These are phyloP conservation scores for Ispidina picta DNA, from an alignment of 2,797 vertebrate species.

Conservation along the genomic window DNA sequence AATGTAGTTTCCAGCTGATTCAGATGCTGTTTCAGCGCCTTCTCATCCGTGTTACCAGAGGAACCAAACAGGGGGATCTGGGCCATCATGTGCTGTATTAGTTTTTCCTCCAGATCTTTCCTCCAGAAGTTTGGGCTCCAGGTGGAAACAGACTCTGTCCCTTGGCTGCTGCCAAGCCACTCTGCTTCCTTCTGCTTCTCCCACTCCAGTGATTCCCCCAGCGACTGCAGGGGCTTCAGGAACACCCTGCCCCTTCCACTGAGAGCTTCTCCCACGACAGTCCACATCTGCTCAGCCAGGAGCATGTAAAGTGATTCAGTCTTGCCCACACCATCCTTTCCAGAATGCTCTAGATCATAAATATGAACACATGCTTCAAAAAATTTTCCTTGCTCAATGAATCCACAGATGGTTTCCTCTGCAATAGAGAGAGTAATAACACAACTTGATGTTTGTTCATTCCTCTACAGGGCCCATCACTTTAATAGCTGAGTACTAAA, in stretches of 20 bases:
- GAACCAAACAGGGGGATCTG: neutral
- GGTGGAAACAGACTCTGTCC: neutral
- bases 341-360: slow-evolving; percentile 12
- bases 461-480: neutral
- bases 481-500: neutral
- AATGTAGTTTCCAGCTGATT: neutral
- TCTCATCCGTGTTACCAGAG: neutral
- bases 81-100: slow-evolving; percentile 2
- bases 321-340: neutral
- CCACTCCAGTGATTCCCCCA: slow-evolving; percentile 42
- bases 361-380: slow-evolving; percentile 56
- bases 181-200: slow-evolving; percentile 17
- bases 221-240: neutral
- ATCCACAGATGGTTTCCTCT: slow-evolving; percentile 49
- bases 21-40: slow-evolving; percentile 36
- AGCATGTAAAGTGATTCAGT: slow-evolving; percentile 1
- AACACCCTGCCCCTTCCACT: neutral
- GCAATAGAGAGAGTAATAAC: slow-evolving; percentile 14
- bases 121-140: slow-evolving; percentile 55
- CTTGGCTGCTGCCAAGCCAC: neutral
- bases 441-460: neutral
- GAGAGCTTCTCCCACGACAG: neutral
- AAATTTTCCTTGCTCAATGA: slow-evolving; percentile 45
- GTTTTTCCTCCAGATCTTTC: slow-evolving; percentile 47
- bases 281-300: slow-evolving; percentile 60